These are phyloP conservation scores for Siniperca chuatsi DNA, from an alignment of 2,113 vertebrate genomes.

Conservation along the genomic window DNA sequence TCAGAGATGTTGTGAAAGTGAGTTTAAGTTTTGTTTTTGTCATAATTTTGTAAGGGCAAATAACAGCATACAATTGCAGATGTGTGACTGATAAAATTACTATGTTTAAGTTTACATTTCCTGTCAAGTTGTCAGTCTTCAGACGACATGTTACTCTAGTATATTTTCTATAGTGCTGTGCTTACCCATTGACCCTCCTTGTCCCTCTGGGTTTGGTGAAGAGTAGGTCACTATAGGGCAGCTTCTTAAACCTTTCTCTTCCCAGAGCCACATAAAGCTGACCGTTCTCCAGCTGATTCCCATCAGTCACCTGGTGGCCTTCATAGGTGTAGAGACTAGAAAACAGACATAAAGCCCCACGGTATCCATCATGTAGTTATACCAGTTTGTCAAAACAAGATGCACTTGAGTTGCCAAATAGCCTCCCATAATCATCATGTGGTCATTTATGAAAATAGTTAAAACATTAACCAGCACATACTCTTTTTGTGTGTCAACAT, in stretches of 20 bases:
- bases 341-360: neutral
- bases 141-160: neutral
- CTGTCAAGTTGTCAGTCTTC: neutral
- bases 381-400: neutral
- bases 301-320: slow-evolving; percentile 89
- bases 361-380: neutral
- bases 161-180: neutral
- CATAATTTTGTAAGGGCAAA: neutral
- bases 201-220: slow-evolving; percentile 86
- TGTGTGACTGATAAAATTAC: neutral
- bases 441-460: neutral
- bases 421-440: neutral
- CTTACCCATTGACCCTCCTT: slow-evolving; percentile 88
- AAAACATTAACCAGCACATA: neutral
- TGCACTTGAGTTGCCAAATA: neutral
- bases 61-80: neutral
- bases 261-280: slow-evolving; percentile 97
- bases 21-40: neutral
- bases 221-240: slow-evolving; percentile 90
- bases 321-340: slow-evolving; percentile 91
- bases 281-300: slow-evolving; percentile 90
- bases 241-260: slow-evolving; percentile 94
- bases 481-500: neutral
- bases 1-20: neutral
- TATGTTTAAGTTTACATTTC: too few species aligned